Base-by-base conservation (phyloP, 2,888 invertebrate species). In the Sphecodes monilicornis region DNA sequence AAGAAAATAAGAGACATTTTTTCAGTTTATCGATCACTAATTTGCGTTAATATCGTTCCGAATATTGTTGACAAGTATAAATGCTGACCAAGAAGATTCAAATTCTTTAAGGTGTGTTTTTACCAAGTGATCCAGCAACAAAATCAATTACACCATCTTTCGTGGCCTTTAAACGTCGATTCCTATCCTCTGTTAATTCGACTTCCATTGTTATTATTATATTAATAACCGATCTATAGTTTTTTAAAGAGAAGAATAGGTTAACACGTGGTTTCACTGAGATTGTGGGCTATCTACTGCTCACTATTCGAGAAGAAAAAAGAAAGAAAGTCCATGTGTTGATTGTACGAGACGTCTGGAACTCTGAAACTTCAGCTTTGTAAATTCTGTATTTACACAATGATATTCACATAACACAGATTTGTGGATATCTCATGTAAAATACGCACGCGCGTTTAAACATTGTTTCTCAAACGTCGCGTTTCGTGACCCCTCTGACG, bases 81-180 rank as follows among this genome's bases (percentile, higher is more conserved):
- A 39, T 41, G 32, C 22, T 22, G 22, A 18, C 11, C 22, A 16
- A 60, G 50, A 8, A 36, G 39, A 73, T 66, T 66, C 4, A 2
- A 57, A 46, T 29, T 26, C n/a, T 18, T 36, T 46, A 16, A 11
- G 60, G n/a, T n/a, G 36, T 26, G n/a, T 66, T 54, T 83, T 95
- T 96, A 98, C 98, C 98, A 88, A 98, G 94, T 68, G 98, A 98
- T 87, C 98, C 98, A 86, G 97, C 97, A 29, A 96, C 95, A 91
- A 98, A 97, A 95, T 98, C 98, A 91, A 98, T 97, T 22, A 97
- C 87, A 50, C 97, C 97, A 95, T 96, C 96, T 95, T 96, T 97
- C 66, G 96, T 88, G 82, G 89, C 92, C 54, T 89, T 92, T 82
- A 95, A 93, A 60, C 78, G 82, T 8, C 36, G 50, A 72, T 78